These are phyloP conservation scores for Trochalopteron elliotii DNA, from an alignment of 2,113 vertebrate genomes.

Conservation along the genomic window DNA sequence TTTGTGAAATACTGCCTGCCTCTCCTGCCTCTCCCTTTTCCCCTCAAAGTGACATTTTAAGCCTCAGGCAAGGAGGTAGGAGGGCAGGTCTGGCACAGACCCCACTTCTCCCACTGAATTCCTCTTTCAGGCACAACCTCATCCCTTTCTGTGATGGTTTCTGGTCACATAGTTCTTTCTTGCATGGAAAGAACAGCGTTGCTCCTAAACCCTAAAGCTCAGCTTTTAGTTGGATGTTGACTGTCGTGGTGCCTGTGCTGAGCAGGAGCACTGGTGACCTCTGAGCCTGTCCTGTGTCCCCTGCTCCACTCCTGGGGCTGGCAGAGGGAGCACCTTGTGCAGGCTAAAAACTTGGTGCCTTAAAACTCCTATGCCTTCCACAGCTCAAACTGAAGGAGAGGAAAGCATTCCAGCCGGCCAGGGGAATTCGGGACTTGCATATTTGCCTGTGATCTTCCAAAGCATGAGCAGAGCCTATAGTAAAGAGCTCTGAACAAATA, in stretches of 20 bases:
- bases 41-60: neutral
- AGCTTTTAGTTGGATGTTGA: neutral
- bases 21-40: neutral
- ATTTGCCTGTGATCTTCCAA: neutral
- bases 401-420: neutral
- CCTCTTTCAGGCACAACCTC: neutral
- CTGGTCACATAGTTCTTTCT: neutral
- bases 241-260: rapidly evolving
- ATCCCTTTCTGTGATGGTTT: neutral
- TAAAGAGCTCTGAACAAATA: neutral
- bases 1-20: neutral
- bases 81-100: neutral
- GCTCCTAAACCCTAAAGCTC: neutral
- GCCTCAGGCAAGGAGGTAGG: neutral
- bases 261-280: neutral
- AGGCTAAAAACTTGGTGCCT: rapidly evolving
- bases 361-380: neutral
- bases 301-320: neutral
- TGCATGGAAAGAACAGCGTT: neutral
- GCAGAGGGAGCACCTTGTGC: rapidly evolving
- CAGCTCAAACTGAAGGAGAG: neutral
- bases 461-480: neutral
- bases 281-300: neutral
- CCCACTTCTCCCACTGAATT: neutral
- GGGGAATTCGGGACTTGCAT: neutral